These are phyloP conservation scores for Pitta sordida DNA, from an alignment of 2,113 vertebrate genomes.

Conservation along the genomic window DNA sequence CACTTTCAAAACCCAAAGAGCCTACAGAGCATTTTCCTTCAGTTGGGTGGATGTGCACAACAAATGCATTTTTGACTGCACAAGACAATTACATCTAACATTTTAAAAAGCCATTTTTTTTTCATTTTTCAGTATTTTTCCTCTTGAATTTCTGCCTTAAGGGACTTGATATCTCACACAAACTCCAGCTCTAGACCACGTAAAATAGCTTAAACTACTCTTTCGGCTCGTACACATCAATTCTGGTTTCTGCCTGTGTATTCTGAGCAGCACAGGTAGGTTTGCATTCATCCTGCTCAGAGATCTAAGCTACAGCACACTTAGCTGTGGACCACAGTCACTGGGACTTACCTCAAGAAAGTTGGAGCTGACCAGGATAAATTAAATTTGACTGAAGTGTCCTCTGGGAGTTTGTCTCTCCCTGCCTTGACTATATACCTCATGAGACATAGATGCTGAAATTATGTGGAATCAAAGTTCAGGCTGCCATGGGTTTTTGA, in stretches of 20 bases:
- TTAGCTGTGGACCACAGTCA: neutral
- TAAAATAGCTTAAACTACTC: neutral
- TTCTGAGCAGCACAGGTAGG: neutral
- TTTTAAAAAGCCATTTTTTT: neutral
- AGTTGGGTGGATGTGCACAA: fast-evolving
- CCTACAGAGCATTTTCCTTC: neutral
- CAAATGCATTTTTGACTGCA: neutral
- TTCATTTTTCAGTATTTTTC: neutral
- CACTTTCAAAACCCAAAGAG: neutral
- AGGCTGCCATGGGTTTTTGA: neutral
- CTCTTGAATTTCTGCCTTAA: neutral
- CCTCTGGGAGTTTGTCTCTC: neutral
- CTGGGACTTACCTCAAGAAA: neutral
- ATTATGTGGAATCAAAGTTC: neutral
- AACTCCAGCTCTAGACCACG: neutral
- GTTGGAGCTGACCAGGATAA: neutral
- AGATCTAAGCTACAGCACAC: neutral
- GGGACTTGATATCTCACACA: neutral
- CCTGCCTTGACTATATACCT: neutral
- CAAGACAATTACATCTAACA: fast-evolving
- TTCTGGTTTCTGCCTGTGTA: neutral
- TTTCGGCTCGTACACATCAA: neutral
- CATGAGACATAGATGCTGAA: neutral
- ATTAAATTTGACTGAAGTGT: neutral
- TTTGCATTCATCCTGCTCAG: neutral